Percentiles rank a stretch among this genome's conserved stretches.
phyloP scores from a whole-genome alignment of 2,797 vertebrate species.

The Ctenopoma kingsleyae region DNA sequence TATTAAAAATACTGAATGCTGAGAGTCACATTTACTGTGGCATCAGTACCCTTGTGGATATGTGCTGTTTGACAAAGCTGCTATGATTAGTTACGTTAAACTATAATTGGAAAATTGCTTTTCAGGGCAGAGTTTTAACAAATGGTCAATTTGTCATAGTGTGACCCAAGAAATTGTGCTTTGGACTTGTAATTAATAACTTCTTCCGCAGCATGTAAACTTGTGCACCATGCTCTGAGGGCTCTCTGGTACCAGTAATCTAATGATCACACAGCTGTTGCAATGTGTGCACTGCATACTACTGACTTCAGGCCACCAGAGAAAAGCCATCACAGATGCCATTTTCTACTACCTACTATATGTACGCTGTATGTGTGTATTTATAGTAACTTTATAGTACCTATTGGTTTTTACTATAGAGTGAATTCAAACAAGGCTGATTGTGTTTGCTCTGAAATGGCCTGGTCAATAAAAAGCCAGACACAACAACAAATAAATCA shows the following conservation, averaged over 20 bases:
- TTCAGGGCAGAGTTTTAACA: neutral
- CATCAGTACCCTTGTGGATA: neutral
- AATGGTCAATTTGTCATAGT: conserved; percentile 15
- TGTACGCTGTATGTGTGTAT: neutral
- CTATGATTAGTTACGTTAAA: neutral
- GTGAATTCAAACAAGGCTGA: conserved; percentile 36
- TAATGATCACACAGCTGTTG: conserved; percentile 64
- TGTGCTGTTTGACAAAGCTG: too few relatives aligned
- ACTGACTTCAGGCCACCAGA: conserved; percentile 42
- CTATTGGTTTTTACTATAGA: conserved; percentile 40
- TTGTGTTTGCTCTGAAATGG: conserved; percentile 46
- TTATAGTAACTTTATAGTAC: conserved; percentile 5
- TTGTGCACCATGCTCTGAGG: conserved; percentile 42
- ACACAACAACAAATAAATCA: conserved; percentile 69
- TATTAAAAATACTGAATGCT: neutral
- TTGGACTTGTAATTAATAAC: conserved; percentile 15
- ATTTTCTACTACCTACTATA: conserved; percentile 15
- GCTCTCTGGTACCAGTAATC: conserved; percentile 31
- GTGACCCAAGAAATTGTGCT: conserved; percentile 6
- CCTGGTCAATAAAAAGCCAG: conserved; percentile 55
- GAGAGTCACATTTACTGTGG: neutral
- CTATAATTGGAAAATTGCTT: neutral
- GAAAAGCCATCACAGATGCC: conserved; percentile 34
- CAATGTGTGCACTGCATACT: conserved; percentile 34
- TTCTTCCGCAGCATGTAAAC: conserved; percentile 28